These are phyloP conservation scores for Brachionus koreanus DNA, from an alignment of 1,140 invertebrate genomes.

Conservation along the genomic window DNA sequence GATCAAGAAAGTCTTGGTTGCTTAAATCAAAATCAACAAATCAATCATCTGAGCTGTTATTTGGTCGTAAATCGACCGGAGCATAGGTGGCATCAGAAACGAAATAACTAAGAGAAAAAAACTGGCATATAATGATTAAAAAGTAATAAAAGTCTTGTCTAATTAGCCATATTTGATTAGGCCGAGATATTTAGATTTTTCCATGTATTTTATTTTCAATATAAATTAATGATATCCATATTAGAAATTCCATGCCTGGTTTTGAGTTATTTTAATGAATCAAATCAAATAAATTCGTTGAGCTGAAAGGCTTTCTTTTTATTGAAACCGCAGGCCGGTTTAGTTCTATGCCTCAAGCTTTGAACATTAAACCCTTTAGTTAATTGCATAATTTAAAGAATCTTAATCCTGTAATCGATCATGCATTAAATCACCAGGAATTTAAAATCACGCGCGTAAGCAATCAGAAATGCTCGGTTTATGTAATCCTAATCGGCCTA, in stretches of 20 bases:
- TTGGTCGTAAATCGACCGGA: not conserved
- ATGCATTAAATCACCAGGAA: constrained; percentile 25
- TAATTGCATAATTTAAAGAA: not conserved
- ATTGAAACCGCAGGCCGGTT: not conserved
- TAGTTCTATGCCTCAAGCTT: not conserved
- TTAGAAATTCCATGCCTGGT: constrained; percentile 7
- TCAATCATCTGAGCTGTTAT: not conserved
- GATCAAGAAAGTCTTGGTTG: too few species aligned
- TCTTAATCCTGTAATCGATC: not conserved
- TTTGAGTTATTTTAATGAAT: not conserved
- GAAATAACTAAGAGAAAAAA: not conserved
- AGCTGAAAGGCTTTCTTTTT: constrained; percentile 5
- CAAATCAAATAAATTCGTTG: not conserved
- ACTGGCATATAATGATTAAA: not conserved
- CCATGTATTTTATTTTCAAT: not conserved
- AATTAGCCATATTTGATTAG: constrained; percentile 27
- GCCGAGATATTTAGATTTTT: not conserved
- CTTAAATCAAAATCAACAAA: too few species aligned
- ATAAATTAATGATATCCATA: constrained; percentile 4
- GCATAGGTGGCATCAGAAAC: not conserved
- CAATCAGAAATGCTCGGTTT: not conserved
- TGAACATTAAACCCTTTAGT: not conserved
- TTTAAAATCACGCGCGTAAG: not conserved
- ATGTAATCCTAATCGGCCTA: not conserved
- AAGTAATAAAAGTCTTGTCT: constrained; percentile 12